A percentile compares a stretch with the other conserved stretches of the same genome.
These are phyloP conservation scores for Drosophila formosana DNA, from an alignment of 2,888 invertebrate species.

Conservation along the genomic window DNA sequence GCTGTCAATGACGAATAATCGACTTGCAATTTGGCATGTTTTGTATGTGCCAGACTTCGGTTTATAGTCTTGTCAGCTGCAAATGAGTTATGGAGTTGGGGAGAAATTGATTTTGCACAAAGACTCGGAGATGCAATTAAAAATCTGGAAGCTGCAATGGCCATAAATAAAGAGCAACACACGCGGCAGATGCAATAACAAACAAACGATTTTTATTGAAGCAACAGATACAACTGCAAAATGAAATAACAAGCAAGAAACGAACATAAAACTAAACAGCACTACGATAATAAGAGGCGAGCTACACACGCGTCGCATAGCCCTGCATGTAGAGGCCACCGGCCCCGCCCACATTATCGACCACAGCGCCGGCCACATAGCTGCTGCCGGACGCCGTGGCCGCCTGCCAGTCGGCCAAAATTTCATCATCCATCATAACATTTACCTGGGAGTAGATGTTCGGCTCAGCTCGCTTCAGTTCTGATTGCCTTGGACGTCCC, in stretches of 20 bases:
- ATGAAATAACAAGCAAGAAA: constrained; percentile 9
- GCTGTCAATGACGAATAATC: constrained; percentile 53
- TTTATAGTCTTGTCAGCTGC: constrained; percentile 54
- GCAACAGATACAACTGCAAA: constrained; percentile 43
- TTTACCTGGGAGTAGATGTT: constrained; percentile 86
- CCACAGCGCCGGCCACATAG: constrained; percentile 72
- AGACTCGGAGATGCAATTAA: constrained; percentile 41
- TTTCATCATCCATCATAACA: constrained; percentile 83
- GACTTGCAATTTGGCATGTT: constrained; percentile 30
- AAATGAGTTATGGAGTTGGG: constrained; percentile 23
- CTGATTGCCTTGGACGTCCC: constrained; percentile 84
- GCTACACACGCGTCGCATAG: constrained; percentile 77
- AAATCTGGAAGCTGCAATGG: constrained; percentile 30
- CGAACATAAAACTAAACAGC: constrained; percentile 37
- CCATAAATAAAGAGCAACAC: constrained; percentile 35
- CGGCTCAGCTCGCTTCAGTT: constrained; percentile 84
- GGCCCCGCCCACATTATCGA: constrained; percentile 71
- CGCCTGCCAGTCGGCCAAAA: constrained; percentile 72
- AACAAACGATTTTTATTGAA: constrained; percentile 39
- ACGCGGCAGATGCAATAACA: constrained; percentile 24
- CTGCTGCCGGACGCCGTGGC: constrained; percentile 66
- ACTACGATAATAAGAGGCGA: constrained; percentile 21
- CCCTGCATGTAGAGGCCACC: constrained; percentile 67
- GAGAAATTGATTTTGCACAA: constrained; percentile 49
- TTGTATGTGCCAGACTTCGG: constrained; percentile 31